Evolutionary conservation across 2,888 invertebrate species (phyloP).

Genomic region (Catocala nupta): DNA sequence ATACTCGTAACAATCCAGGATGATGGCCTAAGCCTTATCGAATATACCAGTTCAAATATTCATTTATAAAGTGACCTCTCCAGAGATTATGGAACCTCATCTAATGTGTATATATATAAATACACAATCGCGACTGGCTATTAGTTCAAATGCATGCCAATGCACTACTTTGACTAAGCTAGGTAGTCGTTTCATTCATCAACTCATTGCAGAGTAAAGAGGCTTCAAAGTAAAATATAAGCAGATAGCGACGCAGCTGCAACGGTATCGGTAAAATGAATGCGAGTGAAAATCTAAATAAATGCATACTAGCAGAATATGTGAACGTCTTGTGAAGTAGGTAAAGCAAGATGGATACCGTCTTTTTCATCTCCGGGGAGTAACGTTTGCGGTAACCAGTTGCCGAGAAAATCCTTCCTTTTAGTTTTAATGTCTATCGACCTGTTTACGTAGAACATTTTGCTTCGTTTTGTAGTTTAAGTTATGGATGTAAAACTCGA

Average conservation of each 20-base stretch:
- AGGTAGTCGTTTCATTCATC: too few relatives aligned
- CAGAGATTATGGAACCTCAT: too few relatives aligned
- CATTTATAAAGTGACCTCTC: too few relatives aligned
- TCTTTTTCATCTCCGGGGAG: conserved; percentile 50
- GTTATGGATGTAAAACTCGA: neutral
- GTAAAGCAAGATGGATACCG: conserved; percentile 43
- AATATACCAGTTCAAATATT: too few relatives aligned
- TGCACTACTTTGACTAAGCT: too few relatives aligned
- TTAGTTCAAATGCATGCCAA: too few relatives aligned
- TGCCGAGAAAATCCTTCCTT: conserved; percentile 39
- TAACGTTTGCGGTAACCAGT: conserved; percentile 41
- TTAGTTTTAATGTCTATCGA: conserved; percentile 48
- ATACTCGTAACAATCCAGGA: too few relatives aligned
- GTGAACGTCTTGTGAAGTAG: conserved; percentile 42
- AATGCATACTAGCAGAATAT: conserved; percentile 45
- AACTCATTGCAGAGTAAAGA: too few relatives aligned
- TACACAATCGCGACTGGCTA: too few relatives aligned
- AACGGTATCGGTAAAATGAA: conserved; percentile 42
- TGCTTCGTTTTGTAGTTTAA: neutral
- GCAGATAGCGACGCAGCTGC: conserved; percentile 30
- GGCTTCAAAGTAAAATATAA: conserved; percentile 21
- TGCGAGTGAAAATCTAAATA: conserved; percentile 48
- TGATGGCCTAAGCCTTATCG: too few relatives aligned
- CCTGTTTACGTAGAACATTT: conserved; percentile 24
- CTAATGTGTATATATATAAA: too few relatives aligned